phyloP scores from a whole-genome alignment of 2,797 vertebrate species.

The Hybognathus amarus region DNA sequence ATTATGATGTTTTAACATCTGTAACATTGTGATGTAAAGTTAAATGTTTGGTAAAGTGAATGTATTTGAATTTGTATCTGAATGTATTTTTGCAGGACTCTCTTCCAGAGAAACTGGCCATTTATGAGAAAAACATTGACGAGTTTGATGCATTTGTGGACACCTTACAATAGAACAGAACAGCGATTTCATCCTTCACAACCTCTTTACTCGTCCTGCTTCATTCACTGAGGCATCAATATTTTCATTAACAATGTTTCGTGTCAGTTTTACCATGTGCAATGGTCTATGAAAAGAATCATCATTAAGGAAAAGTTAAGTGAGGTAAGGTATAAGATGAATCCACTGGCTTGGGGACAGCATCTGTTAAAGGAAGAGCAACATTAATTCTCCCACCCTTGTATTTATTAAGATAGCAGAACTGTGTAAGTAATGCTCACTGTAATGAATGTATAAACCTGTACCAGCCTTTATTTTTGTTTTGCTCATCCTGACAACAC shows the following conservation, averaged over 20 bases:
- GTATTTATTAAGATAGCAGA: constrained; percentile 40
- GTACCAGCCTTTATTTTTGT: constrained; percentile 51
- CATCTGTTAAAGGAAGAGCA: constrained; percentile 5
- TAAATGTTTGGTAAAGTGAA: not conserved
- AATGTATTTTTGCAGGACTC: constrained; percentile 83
- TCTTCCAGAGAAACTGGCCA: constrained; percentile 93
- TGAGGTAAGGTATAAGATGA: not conserved
- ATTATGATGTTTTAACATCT: not conserved
- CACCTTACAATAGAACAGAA: constrained; percentile 87
- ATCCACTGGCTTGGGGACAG: not conserved
- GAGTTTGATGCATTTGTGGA: constrained; percentile 99
- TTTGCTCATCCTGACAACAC: constrained; percentile 38
- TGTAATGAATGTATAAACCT: constrained; percentile 56
- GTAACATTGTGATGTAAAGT: not conserved
- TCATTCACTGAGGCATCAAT: constrained; percentile 10
- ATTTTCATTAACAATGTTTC: constrained; percentile 19
- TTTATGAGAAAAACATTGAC: constrained; percentile 96
- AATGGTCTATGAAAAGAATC: not conserved
- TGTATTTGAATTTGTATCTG: not conserved
- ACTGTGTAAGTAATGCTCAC: constrained; percentile 28
- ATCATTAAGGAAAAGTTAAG: constrained; percentile 17
- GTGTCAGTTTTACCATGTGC: constrained; percentile 15
- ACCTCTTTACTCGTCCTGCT: not conserved
- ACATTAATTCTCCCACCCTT: not conserved
- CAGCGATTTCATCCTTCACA: constrained; percentile 28